phyloP scores from a whole-genome alignment of 2,113 vertebrate species.

The Progne subis region DNA sequence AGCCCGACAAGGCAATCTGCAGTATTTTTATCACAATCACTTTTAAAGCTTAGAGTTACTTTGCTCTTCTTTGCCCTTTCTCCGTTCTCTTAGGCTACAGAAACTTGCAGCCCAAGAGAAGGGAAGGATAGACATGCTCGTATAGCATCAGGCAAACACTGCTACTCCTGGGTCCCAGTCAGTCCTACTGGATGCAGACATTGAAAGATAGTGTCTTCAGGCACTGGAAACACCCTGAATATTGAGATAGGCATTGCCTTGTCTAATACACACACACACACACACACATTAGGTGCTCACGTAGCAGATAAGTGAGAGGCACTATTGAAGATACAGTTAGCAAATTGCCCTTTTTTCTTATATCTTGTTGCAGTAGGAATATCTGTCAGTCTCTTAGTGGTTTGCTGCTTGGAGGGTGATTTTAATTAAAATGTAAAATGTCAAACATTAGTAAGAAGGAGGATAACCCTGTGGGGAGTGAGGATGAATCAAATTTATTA shows the following conservation, averaged over 20 bases:
- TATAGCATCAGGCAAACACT: not conserved
- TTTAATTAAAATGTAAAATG: slow-evolving; percentile 78
- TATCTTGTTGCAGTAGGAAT: slow-evolving; percentile 60
- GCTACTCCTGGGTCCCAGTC: rapidly evolving
- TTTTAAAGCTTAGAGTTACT: not conserved
- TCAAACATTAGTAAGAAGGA: slow-evolving; percentile 74
- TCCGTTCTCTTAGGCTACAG: not conserved
- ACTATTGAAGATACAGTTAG: not conserved
- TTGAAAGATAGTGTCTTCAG: not conserved
- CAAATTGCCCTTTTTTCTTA: slow-evolving; percentile 57
- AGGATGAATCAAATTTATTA: slow-evolving; percentile 73
- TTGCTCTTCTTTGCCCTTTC: not conserved
- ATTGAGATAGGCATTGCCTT: not conserved
- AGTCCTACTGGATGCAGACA: not conserved
- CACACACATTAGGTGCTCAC: not conserved
- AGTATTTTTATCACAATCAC: not conserved
- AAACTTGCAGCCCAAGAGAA: not conserved
- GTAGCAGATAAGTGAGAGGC: not conserved
- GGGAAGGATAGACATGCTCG: not conserved
- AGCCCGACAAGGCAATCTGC: not conserved
- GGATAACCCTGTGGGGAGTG: slow-evolving; percentile 58
- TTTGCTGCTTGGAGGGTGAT: slow-evolving; percentile 70
- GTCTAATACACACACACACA: not conserved
- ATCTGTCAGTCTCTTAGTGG: slow-evolving; percentile 65
- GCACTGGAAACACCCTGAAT: not conserved